These are phyloP conservation scores for Nibea coibor DNA, from an alignment of 2,113 vertebrate species.

Conservation along the genomic window DNA sequence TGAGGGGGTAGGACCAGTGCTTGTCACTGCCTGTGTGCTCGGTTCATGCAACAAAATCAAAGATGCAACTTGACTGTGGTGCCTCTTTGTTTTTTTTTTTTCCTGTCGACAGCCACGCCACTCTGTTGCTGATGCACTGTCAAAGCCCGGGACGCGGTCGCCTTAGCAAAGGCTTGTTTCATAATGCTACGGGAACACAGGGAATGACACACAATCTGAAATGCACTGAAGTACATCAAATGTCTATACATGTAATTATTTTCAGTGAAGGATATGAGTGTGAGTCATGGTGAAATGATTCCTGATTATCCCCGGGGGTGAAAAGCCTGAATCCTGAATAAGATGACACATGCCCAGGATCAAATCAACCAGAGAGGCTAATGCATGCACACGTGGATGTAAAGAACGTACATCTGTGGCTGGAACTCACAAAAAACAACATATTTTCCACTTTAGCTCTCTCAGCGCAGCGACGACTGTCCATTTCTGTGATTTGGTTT, in stretches of 20 bases:
- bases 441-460: neutral
- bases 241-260: constrained; percentile 37
- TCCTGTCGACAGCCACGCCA: constrained; percentile 28
- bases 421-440: constrained; percentile 7
- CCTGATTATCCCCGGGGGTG: constrained; percentile 44
- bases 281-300: constrained; percentile 61
- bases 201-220: neutral
- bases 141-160: constrained; percentile 10
- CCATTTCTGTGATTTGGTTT: constrained; percentile 31
- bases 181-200: neutral
- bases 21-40: constrained; percentile 70
- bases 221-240: constrained; percentile 39
- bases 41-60: constrained; percentile 52
- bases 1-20: constrained; percentile 58
- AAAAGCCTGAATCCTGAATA: constrained; percentile 34
- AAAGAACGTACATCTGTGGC: constrained; percentile 42
- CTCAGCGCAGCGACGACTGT: constrained; percentile 14
- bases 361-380: constrained; percentile 54
- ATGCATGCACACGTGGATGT: constrained; percentile 44
- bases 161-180: constrained; percentile 31
- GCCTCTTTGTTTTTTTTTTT: constrained; percentile 43
- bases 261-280: constrained; percentile 38
- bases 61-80: constrained; percentile 66
- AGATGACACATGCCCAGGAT: constrained; percentile 49
- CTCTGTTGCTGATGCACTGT: constrained; percentile 44